Conservation (phyloP, 2,888 invertebrate genomes). For the Belgica antarctica region DNA sequence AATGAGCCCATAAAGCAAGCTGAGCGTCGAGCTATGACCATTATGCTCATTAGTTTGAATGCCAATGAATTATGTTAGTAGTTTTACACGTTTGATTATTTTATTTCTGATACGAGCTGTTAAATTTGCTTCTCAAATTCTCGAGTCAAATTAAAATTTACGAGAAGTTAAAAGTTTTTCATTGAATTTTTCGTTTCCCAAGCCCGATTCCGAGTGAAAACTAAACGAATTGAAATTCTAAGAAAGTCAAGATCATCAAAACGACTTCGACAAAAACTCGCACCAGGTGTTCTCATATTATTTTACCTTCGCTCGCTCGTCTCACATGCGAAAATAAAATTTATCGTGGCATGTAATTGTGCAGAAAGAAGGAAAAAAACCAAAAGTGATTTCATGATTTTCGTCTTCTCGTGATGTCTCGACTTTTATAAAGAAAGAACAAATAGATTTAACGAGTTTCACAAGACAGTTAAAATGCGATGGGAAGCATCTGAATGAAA, state of each 20-base stretch:
- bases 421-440: neutral
- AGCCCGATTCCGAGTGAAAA: too few species aligned
- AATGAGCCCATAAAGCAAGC: neutral
- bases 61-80: slow-evolving; percentile 1
- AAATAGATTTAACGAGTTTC: neutral
- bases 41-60: slow-evolving; percentile 24
- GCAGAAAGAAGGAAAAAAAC: neutral
- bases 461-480: neutral
- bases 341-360: neutral
- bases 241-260: slow-evolving; percentile 33
- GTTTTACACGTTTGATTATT: too few species aligned
- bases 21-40: slow-evolving; percentile 1
- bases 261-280: slow-evolving; percentile 4
- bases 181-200: too few species aligned
- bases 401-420: too few species aligned
- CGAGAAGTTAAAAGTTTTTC: too few species aligned
- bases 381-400: neutral
- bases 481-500: too few species aligned
- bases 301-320: neutral
- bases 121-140: too few species aligned
- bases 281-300: slow-evolving; percentile 24
- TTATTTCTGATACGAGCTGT: too few species aligned
- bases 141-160: too few species aligned
- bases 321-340: neutral
- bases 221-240: too few species aligned